Evolutionary conservation across 2,888 invertebrate species (phyloP), one percentile per base, ranked within the genome.

Genomic region (Andricus curvator): DNA sequence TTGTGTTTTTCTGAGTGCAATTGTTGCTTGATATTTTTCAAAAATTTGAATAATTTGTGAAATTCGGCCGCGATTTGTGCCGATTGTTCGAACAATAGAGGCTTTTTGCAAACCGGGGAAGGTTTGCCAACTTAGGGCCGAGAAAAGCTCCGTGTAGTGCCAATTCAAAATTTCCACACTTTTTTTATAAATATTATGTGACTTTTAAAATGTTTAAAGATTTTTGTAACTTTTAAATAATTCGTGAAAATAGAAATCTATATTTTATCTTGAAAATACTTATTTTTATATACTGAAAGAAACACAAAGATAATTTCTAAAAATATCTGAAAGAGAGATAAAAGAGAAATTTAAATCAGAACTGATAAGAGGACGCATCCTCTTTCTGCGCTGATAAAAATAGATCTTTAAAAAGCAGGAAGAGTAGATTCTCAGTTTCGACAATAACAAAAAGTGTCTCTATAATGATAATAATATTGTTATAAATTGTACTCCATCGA

Each of bases 341-440:
- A n/a, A 56, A 22, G 56, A 56, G n/a, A 56, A 56, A 56, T n/a
- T 56, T 11, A n/a, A 56, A 56, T n/a, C 56, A 56, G 9, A 56
- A n/a, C 56, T 56, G 56, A 56, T 56, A 56, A 48, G 48, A 48
- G 48, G 17, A 48, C 48, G 56, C 11, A 56, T 56, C n/a, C n/a
- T 56, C 56, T 56, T 56, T 15, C 48, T 48, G 48, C 0, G n/a
- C 56, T 56, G 56, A 56, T n/a, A 56, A 11, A 56, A 56, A n/a
- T n/a, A 56, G 56, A 56, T 56, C 56, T 56, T 56, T n/a, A 3
- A 11, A n/a, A n/a, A 56, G 56, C 56, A 56, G 56, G 56, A 56
- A n/a, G 56, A 56, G n/a, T n/a, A 56, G 56, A n/a, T 56, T 56
- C 56, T n/a, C n/a, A 56, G n/a, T 17, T 56, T n/a, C 56, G 56